These are phyloP conservation scores for Aporophyla nigra DNA, from an alignment of 2,888 invertebrate genomes.

Conservation along the genomic window DNA sequence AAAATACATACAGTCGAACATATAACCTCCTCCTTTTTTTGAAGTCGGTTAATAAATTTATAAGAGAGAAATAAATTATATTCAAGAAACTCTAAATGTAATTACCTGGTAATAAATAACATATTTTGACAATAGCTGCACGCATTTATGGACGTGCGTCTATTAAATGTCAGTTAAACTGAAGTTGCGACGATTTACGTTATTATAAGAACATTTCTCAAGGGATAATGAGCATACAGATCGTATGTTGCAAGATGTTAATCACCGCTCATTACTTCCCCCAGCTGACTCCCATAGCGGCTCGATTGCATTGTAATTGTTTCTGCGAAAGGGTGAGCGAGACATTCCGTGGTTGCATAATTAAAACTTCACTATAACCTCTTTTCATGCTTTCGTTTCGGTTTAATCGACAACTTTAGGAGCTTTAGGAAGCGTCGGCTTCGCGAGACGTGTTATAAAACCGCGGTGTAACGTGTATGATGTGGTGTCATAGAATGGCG, in stretches of 20 bases:
- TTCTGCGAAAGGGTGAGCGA: slow-evolving; percentile 69
- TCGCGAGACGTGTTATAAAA: slow-evolving; percentile 36
- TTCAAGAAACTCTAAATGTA: neutral
- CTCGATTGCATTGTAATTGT: slow-evolving; percentile 74
- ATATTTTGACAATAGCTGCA: slow-evolving; percentile 34
- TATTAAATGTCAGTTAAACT: slow-evolving; percentile 51
- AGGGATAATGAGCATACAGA: slow-evolving; percentile 69
- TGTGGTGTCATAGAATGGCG: slow-evolving; percentile 61
- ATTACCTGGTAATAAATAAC: slow-evolving; percentile 21
- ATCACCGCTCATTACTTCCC: slow-evolving; percentile 73
- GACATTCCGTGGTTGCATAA: slow-evolving; percentile 59
- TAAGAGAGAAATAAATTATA: neutral
- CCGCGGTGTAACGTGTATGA: slow-evolving; percentile 57
- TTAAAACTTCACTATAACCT: slow-evolving; percentile 46
- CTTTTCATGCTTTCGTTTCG: slow-evolving; percentile 28
- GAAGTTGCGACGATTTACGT: slow-evolving; percentile 45
- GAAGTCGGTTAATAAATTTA: too few species aligned
- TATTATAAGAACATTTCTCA: slow-evolving; percentile 63
- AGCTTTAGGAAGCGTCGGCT: slow-evolving; percentile 12
- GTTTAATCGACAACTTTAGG: slow-evolving; percentile 20
- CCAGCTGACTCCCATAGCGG: slow-evolving; percentile 67
- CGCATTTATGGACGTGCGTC: slow-evolving; percentile 13
- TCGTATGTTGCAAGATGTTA: slow-evolving; percentile 71
- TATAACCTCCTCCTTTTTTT: too few species aligned
- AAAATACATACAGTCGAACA: too few species aligned